phyloP scores from a whole-genome alignment of 2,888 invertebrate genomes.

The Cheilosia urbana region DNA sequence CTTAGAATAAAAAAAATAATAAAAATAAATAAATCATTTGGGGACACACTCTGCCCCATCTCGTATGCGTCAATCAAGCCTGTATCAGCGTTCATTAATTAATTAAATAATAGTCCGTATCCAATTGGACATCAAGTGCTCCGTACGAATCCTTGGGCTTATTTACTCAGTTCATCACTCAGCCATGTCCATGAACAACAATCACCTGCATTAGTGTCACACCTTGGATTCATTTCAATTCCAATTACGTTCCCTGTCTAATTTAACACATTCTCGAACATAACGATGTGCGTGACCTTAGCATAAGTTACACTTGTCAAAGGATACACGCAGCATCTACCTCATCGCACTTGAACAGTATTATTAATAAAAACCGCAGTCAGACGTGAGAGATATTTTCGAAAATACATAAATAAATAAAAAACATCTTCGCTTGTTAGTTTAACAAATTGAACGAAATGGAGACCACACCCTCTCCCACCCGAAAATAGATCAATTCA shows the following conservation, averaged over 20 bases:
- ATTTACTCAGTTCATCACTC: constrained; percentile 25
- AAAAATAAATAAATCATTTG: neutral
- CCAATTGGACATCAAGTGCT: constrained; percentile 29
- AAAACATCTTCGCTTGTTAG: constrained; percentile 44
- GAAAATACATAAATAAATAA: neutral
- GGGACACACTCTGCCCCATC: constrained; percentile 19
- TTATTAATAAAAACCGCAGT: neutral
- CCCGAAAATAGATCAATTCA: constrained; percentile 59
- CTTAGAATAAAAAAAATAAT: neutral
- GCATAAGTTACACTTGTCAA: constrained; percentile 40
- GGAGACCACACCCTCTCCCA: constrained; percentile 61
- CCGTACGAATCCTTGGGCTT: constrained; percentile 38
- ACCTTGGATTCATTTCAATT: constrained; percentile 51
- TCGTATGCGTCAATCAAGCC: constrained; percentile 58
- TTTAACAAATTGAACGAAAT: constrained; percentile 30
- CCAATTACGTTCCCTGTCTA: constrained; percentile 36
- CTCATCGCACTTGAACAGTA: neutral
- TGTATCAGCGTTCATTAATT: constrained; percentile 19
- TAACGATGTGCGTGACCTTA: constrained; percentile 64
- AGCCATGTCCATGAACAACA: constrained; percentile 13
- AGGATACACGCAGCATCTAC: constrained; percentile 5
- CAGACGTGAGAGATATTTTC: neutral
- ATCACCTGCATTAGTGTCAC: constrained; percentile 59
- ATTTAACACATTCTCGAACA: constrained; percentile 53
- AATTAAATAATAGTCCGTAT: constrained; percentile 49